Evolutionary conservation across 2,888 invertebrate species (phyloP), one percentile per base, ranked within the genome.

Genomic region (Macaria liturata): DNA sequence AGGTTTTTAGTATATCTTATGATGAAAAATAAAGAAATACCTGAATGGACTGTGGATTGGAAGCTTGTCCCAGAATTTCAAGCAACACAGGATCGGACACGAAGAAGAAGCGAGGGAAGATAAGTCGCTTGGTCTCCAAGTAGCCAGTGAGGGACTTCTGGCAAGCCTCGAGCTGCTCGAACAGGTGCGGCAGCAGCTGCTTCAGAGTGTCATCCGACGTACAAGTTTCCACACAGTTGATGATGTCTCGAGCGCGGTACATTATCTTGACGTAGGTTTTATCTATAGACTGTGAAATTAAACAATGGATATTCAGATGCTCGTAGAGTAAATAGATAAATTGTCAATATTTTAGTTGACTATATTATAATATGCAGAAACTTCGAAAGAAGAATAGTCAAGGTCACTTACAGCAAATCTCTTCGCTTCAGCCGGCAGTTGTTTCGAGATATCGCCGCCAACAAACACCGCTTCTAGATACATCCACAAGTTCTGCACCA

Each of bases 381-480:
- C 20, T 20, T 20, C 1, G 20, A 20, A 2, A 2, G 20, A 20
- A 20, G 20, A 20, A 20, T 1, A 20, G 20, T 20, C 20, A 20
- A 20, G 20, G 20, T 20, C 4, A 37, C 83, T 78, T 83, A 95
- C 95, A 54, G 86, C 93, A 79, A 96, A 96, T 72, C 96, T 88
- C 75, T 96, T 96, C 0, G 96, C 95, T 85, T 97, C 96, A 37
- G 93, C 93, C 4, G 97, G 97, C 66, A 98, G 80, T 75, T 97
- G 97, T 71, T 96, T 96, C 0, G 97, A 95, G 67, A 98, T 97
- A 79, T 98, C 97, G 3, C 97, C 97, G 6, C 97, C 97, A 8
- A 97, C 97, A 83, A 98, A 98, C 0, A 98, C 97, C 1, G 97
- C 97, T 80, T 98, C 98, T 61, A 98, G 81, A 75, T 97, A 97